These are phyloP conservation scores for Antedon mediterranea DNA, from an alignment of 53 echinoderm and acorn worm species.

Conservation along the genomic window DNA sequence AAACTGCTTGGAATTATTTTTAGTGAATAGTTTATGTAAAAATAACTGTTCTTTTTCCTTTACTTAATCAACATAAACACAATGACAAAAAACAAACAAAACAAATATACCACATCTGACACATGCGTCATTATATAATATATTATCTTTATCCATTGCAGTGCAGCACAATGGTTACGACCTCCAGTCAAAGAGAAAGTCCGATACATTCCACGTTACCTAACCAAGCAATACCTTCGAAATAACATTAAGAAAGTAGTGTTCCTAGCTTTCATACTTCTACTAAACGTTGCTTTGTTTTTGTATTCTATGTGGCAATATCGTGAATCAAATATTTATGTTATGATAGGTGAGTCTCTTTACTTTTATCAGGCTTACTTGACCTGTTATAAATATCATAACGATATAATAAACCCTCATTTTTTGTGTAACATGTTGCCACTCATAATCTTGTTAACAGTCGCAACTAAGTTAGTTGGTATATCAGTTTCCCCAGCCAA, in stretches of 20 bases:
- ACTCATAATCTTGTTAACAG: no score
- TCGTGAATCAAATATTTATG: slow-evolving; percentile 39
- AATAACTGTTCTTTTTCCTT: no score
- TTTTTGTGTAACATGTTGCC: no score
- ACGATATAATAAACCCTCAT: no score
- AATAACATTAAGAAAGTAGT: slow-evolving; percentile 73
- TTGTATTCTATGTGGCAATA: not conserved
- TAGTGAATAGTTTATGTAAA: no score
- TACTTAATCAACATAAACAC: not conserved
- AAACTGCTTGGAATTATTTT: no score
- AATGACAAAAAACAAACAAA: not conserved
- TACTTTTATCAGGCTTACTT: no score
- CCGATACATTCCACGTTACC: slow-evolving; percentile 20
- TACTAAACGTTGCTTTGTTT: slow-evolving; percentile 43
- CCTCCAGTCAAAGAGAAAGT: slow-evolving; percentile 44
- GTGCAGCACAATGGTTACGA: slow-evolving; percentile 86
- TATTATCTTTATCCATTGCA: slow-evolving; percentile 8
- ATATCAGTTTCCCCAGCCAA: no score
- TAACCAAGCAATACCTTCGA: slow-evolving; percentile 66
- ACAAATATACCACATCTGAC: not conserved
- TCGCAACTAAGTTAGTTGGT: no score
- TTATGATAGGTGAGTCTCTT: slow-evolving; percentile 69
- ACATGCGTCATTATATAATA: no score
- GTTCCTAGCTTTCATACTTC: slow-evolving; percentile 51
- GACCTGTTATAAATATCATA: no score